Conservation (phyloP, 2,113 vertebrate species). For the Odocoileus hemionus region DNA sequence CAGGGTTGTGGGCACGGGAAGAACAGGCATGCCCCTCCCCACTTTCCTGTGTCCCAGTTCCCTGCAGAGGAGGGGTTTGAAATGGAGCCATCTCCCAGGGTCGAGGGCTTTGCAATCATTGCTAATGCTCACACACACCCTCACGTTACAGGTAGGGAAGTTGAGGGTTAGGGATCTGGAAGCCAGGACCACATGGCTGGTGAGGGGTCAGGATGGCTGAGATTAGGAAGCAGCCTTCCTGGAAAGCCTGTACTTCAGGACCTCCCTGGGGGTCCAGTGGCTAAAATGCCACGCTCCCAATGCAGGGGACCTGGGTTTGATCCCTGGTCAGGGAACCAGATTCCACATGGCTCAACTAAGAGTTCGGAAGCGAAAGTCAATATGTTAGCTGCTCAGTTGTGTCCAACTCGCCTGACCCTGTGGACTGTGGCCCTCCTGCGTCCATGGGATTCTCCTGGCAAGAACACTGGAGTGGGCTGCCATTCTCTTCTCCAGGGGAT, state of each 20-base stretch:
- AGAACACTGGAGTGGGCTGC: neutral
- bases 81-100: neutral
- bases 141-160: neutral
- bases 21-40: too few relatives aligned
- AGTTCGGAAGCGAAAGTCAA: neutral
- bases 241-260: neutral
- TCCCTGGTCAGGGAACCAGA: neutral
- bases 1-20: neutral
- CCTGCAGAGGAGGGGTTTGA: neutral
- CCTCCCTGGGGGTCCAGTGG: neutral
- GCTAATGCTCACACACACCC: neutral
- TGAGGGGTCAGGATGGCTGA: neutral
- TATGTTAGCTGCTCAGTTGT: neutral
- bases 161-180: neutral
- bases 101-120: accelerated
- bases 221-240: neutral
- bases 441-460: neutral
- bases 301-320: neutral
- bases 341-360: neutral
- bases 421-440: neutral
- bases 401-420: neutral
- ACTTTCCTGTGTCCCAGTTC: neutral
- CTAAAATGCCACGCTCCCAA: neutral
- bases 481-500: neutral
- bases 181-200: neutral